phyloP scores from a whole-genome alignment of 2,888 invertebrate genomes.

The Platycheirus albimanus region DNA sequence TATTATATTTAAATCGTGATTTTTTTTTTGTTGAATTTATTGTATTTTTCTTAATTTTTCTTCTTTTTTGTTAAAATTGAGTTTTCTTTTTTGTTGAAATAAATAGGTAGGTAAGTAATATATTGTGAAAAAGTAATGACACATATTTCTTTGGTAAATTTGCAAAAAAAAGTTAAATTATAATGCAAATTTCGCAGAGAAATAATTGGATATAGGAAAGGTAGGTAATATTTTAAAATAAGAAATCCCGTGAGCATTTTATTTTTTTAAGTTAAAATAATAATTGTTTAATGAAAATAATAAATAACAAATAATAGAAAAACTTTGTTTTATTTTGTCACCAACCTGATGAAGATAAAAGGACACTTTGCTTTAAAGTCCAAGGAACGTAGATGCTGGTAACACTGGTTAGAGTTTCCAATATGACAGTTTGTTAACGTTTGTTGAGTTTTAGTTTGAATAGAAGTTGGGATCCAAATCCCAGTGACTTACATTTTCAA shows the following conservation, averaged over 20 bases:
- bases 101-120: too few species aligned
- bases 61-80: conserved; percentile 30
- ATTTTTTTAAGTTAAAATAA: conserved; percentile 12
- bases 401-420: too few species aligned
- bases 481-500: too few species aligned
- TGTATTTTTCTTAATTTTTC: conserved; percentile 60
- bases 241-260: conserved; percentile 60
- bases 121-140: too few species aligned
- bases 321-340: too few species aligned
- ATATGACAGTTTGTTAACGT: too few species aligned
- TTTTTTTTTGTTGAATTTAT: conserved; percentile 36
- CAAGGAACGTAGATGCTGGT: too few species aligned
- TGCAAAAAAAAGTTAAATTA: conserved; percentile 1
- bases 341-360: too few species aligned
- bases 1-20: conserved; percentile 67
- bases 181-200: conserved; percentile 43
- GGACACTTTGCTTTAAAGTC: too few species aligned
- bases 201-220: conserved; percentile 13
- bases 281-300: too few species aligned
- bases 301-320: neutral
- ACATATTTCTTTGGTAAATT: conserved; percentile 39
- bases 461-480: too few species aligned
- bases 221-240: neutral
- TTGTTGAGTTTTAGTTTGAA: too few species aligned
- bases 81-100: neutral